These are phyloP conservation scores for Salminus brasiliensis DNA, from an alignment of 2,113 vertebrate species.

Conservation along the genomic window DNA sequence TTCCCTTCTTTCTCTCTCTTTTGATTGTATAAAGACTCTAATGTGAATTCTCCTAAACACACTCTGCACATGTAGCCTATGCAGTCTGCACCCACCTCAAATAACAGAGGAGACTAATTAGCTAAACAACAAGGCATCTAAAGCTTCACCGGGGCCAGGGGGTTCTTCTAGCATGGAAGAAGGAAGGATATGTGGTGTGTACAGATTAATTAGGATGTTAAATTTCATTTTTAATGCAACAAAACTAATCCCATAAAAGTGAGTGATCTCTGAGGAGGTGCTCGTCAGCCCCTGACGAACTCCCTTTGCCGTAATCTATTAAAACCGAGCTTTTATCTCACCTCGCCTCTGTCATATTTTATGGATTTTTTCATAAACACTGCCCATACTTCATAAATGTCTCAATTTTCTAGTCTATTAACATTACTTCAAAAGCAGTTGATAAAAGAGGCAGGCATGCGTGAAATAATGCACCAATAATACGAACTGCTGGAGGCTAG, in stretches of 20 bases:
- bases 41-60: constrained; percentile 38
- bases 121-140: constrained; percentile 74
- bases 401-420: constrained; percentile 99
- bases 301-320: constrained; percentile 94
- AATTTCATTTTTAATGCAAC: constrained; percentile 91
- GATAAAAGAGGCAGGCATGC: constrained; percentile 96
- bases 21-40: background rate
- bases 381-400: constrained; percentile 99
- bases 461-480: constrained; percentile 98
- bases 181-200: constrained; percentile 76
- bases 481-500: constrained; percentile 90
- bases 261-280: constrained; percentile 89
- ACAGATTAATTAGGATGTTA: constrained; percentile 96
- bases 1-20: constrained; percentile 36
- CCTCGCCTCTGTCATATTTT: constrained; percentile 94
- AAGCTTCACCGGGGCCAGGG: constrained; percentile 64
- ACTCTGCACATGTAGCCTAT: constrained; percentile 50
- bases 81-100: constrained; percentile 67
- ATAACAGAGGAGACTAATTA: constrained; percentile 83
- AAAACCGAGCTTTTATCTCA: constrained; percentile 96
- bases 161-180: constrained; percentile 67
- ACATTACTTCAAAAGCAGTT: constrained; percentile 97
- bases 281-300: constrained; percentile 88
- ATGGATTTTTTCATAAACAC: constrained; percentile 99
- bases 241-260: constrained; percentile 94